phyloP scores from a whole-genome alignment of 1,140 invertebrate genomes.

The Drosophila busckii region DNA sequence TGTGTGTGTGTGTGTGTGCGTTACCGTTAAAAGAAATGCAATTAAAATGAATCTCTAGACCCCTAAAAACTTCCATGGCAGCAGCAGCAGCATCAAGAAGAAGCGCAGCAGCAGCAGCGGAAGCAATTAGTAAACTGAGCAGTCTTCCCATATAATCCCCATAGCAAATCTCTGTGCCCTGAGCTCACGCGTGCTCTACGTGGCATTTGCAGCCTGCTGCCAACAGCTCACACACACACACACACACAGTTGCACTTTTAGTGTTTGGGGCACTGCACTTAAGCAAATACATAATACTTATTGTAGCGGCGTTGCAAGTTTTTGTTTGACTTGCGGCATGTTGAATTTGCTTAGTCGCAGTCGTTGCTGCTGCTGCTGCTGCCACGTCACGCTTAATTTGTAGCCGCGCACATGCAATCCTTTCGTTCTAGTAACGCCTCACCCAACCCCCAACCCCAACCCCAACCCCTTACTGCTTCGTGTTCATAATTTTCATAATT shows the following conservation, averaged over 20 bases:
- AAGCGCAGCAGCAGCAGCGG: constrained; percentile 42
- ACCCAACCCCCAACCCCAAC: neutral
- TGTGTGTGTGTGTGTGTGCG: no score
- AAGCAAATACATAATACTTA: constrained; percentile 17
- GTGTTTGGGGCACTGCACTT: constrained; percentile 18
- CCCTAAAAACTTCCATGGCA: constrained; percentile 54
- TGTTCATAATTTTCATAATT: constrained; percentile 37
- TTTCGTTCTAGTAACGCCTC: constrained; percentile 36
- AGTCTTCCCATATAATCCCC: constrained; percentile 47
- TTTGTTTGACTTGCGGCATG: constrained; percentile 10
- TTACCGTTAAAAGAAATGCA: constrained; percentile 76
- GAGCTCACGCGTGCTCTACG: constrained; percentile 63
- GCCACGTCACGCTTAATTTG: constrained; percentile 29
- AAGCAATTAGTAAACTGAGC: constrained; percentile 76
- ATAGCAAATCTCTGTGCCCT: constrained; percentile 49
- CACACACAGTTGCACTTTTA: neutral
- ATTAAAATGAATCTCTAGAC: constrained; percentile 72
- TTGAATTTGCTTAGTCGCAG: constrained; percentile 11
- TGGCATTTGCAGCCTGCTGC: constrained; percentile 42
- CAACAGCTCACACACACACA: constrained; percentile 8
- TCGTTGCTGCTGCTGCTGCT: neutral
- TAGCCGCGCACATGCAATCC: constrained; percentile 48
- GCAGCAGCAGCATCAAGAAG: constrained; percentile 1
- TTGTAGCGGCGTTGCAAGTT: no score
- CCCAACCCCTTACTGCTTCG: neutral